Evolutionary conservation across 2,888 invertebrate genomes (phyloP).

Genomic region (Panzeria rudis): DNA sequence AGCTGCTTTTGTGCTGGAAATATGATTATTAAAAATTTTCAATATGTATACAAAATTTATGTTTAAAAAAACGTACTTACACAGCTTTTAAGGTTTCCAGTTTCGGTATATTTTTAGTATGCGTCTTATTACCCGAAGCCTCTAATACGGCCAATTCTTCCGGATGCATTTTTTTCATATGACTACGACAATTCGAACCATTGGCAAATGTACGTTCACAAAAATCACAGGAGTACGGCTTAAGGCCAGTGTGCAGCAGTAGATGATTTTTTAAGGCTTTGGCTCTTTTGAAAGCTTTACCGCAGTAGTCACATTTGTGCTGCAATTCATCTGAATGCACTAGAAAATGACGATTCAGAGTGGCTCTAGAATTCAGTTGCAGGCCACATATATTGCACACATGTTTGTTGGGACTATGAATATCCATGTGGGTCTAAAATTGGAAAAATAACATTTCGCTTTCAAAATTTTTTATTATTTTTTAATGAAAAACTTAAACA

Average conservation of each 20-base stretch:
- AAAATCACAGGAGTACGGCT: constrained; percentile 83
- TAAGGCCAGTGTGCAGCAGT: constrained; percentile 82
- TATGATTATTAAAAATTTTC: neutral
- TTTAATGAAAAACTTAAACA: too few relatives aligned
- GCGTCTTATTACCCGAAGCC: constrained; percentile 80
- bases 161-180: constrained; percentile 83
- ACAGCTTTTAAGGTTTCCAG: constrained; percentile 82
- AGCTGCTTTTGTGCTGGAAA: constrained; percentile 78
- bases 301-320: constrained; percentile 82
- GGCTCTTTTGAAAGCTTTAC: constrained; percentile 82
- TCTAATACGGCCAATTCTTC: constrained; percentile 82
- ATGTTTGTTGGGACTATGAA: constrained; percentile 81
- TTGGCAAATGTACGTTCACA: constrained; percentile 84
- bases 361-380: constrained; percentile 80
- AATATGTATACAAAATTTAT: neutral
- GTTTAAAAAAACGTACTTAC: constrained; percentile 74
- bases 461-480: neutral
- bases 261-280: constrained; percentile 83
- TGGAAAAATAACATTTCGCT: neutral
- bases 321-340: constrained; percentile 82
- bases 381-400: constrained; percentile 81
- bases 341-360: constrained; percentile 80
- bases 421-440: constrained; percentile 79
- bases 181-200: constrained; percentile 83
- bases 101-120: constrained; percentile 83